Percentiles rank a stretch among this genome's conserved stretches.
These are phyloP conservation scores for Charaxes varanes DNA, from an alignment of 1,140 invertebrate genomes.

Conservation along the genomic window DNA sequence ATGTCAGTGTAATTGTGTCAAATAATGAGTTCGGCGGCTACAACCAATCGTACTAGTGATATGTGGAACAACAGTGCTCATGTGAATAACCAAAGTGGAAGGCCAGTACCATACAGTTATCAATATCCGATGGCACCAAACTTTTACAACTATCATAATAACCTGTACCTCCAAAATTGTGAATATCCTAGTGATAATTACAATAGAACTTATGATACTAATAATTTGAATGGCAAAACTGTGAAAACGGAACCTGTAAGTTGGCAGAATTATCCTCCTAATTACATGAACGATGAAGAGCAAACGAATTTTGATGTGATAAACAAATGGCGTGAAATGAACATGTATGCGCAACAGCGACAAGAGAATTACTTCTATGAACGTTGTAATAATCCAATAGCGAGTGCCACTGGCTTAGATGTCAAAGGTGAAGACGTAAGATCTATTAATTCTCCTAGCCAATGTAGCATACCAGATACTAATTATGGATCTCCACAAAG, in stretches of 20 bases:
- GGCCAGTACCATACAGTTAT: conserved; percentile 32
- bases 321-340: conserved; percentile 50
- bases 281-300: conserved; percentile 28
- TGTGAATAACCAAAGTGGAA: conserved; percentile 37
- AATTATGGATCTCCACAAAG: conserved; percentile 54
- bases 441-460: conserved; percentile 46
- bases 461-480: conserved; percentile 44
- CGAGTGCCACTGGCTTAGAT: conserved; percentile 21
- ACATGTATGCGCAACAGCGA: conserved; percentile 34
- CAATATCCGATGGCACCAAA: conserved; percentile 31
- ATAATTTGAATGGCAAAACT: conserved; percentile 12
- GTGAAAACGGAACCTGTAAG: conserved; percentile 48
- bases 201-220: conserved; percentile 9
- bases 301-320: conserved; percentile 43
- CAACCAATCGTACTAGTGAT: conserved; percentile 51
- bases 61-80: conserved; percentile 55
- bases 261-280: conserved; percentile 42
- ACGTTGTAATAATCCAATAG: conserved; percentile 22
- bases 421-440: conserved; percentile 33
- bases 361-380: conserved; percentile 35
- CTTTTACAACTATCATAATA: conserved; percentile 39
- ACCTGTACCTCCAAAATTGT: conserved; percentile 35
- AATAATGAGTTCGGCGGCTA: conserved; percentile 46
- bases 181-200: conserved; percentile 33
- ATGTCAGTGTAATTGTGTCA: conserved; percentile 17